Evolutionary conservation across 1,140 invertebrate species (phyloP).

Genomic region (Drosophila carrolli): DNA sequence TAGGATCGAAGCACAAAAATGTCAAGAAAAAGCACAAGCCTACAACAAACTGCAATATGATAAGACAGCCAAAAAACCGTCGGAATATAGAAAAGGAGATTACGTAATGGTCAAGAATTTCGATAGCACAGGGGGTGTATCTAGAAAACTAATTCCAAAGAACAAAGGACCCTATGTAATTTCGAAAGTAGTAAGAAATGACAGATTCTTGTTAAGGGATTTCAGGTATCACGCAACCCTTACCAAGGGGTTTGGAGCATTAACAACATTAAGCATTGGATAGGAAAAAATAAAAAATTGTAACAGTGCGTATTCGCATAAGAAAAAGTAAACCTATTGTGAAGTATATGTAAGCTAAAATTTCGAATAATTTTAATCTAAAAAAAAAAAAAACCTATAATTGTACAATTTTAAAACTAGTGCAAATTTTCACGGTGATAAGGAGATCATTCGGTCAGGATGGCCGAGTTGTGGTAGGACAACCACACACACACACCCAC

Average conservation of each 20-base stretch:
- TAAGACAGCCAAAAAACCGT: background rate
- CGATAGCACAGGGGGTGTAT: background rate
- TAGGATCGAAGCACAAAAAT: background rate
- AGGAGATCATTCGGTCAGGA: background rate
- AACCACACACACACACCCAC: background rate
- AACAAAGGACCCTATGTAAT: slow-evolving; percentile 1
- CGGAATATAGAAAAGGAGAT: background rate
- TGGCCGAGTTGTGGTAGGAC: slow-evolving; percentile 1
- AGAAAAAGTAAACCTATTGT: too few species aligned
- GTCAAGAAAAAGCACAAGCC: slow-evolving; percentile 2
- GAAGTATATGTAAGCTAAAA: too few species aligned
- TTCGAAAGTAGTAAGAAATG: too few species aligned
- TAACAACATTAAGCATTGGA: slow-evolving; percentile 9
- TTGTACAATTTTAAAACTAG: too few species aligned
- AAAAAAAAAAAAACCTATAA: too few species aligned
- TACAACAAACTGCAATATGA: slow-evolving; percentile 1
- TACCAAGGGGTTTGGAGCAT: slow-evolving; percentile 14
- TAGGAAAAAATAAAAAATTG: background rate
- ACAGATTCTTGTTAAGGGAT: too few species aligned
- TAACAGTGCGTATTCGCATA: too few species aligned
- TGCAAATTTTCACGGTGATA: background rate
- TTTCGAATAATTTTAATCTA: too few species aligned
- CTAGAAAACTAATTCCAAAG: background rate
- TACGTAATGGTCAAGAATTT: background rate
- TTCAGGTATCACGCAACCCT: background rate